Evolutionary conservation across 1,140 invertebrate genomes (phyloP).

Genomic region (Drosophila novamexicana): DNA sequence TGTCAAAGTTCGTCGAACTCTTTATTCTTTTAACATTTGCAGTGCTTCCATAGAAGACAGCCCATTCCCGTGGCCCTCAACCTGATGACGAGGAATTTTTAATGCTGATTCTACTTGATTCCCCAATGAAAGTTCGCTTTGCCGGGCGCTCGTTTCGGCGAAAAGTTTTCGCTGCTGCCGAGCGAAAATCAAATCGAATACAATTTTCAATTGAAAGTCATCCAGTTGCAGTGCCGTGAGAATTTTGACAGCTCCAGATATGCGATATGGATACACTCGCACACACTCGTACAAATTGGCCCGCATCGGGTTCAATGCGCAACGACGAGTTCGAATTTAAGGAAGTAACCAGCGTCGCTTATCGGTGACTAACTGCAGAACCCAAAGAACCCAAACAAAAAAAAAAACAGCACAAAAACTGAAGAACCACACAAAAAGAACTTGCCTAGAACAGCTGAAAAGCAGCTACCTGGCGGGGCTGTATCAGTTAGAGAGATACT

Average conservation of each 20-base stretch:
- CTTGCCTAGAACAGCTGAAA: slow-evolving; percentile 41
- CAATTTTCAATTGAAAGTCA: slow-evolving; percentile 58
- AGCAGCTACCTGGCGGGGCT: not conserved
- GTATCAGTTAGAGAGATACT: not conserved
- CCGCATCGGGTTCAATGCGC: slow-evolving; percentile 56
- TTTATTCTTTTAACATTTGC: slow-evolving; percentile 26
- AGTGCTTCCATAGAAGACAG: slow-evolving; percentile 61
- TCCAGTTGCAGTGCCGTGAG: slow-evolving; percentile 62
- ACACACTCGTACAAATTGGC: slow-evolving; percentile 22
- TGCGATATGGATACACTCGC: slow-evolving; percentile 21
- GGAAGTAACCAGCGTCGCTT: slow-evolving; percentile 58
- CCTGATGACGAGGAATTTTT: slow-evolving; percentile 56
- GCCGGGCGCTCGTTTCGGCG: slow-evolving; percentile 50
- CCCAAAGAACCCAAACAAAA: slow-evolving; percentile 27
- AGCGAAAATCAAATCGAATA: slow-evolving; percentile 39
- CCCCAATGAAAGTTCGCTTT: slow-evolving; percentile 64
- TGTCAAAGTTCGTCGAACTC: slow-evolving; percentile 57
- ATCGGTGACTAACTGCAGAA: slow-evolving; percentile 45
- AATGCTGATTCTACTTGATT: slow-evolving; percentile 64
- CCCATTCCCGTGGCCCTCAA: slow-evolving; percentile 39
- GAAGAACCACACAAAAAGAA: slow-evolving; percentile 1
- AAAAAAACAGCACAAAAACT: not conserved
- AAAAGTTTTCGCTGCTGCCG: slow-evolving; percentile 55
- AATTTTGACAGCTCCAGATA: slow-evolving; percentile 51
- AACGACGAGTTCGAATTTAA: slow-evolving; percentile 65